A percentile compares a stretch with the other conserved stretches of the same genome.
Evolutionary conservation across 1,140 invertebrate species (phyloP).

Genomic region (Agraylea sexmaculata): DNA sequence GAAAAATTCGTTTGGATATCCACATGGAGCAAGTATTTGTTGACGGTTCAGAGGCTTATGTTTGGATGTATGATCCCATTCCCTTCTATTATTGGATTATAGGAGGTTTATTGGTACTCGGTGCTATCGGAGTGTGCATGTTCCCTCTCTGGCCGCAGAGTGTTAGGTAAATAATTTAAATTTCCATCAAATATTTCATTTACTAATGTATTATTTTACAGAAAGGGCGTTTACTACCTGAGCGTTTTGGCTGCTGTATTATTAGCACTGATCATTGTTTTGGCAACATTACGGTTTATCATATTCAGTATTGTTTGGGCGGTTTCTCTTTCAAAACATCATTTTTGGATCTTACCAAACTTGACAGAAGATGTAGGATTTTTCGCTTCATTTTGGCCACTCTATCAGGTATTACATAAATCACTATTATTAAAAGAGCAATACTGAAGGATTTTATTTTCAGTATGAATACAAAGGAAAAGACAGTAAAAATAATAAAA

Average conservation of each 20-base stretch:
- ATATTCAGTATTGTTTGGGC: constrained; percentile 89
- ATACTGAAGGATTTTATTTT: no score
- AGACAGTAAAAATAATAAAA: constrained; percentile 31
- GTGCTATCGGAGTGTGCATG: constrained; percentile 89
- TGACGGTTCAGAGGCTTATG: constrained; percentile 90
- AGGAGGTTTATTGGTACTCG: constrained; percentile 81
- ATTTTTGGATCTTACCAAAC: constrained; percentile 96
- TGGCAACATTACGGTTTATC: constrained; percentile 80
- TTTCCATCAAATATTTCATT: not conserved
- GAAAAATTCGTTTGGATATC: constrained; percentile 82
- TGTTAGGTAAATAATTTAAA: constrained; percentile 48
- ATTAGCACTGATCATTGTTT: constrained; percentile 81
- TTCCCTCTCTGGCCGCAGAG: constrained; percentile 95
- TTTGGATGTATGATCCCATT: constrained; percentile 98
- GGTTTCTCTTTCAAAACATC: constrained; percentile 78
- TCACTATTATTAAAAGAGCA: no score
- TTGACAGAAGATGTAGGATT: constrained; percentile 98
- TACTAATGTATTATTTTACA: constrained; percentile 26
- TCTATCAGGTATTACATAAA: constrained; percentile 92
- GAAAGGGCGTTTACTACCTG: constrained; percentile 92
- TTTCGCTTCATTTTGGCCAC: constrained; percentile 95
- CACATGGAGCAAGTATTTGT: constrained; percentile 89
- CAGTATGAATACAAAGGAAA: constrained; percentile 67
- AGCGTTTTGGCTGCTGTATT: constrained; percentile 90
- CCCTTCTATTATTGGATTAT: constrained; percentile 94